Percentiles rank a stretch among this genome's conserved stretches.
These are phyloP conservation scores for Cordilura impudica DNA, from an alignment of 2,888 invertebrate genomes.

Conservation along the genomic window DNA sequence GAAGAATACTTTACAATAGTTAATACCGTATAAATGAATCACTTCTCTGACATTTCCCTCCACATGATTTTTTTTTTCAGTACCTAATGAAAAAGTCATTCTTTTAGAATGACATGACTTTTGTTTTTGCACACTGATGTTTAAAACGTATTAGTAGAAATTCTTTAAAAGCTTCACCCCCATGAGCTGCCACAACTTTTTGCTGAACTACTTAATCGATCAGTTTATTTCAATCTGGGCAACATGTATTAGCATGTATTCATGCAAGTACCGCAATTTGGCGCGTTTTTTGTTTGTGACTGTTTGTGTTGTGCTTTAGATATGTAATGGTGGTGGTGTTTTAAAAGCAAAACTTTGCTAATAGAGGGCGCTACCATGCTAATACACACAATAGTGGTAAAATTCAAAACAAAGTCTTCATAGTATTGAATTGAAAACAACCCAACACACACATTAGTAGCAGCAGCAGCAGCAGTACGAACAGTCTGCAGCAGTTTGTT, in stretches of 20 bases:
- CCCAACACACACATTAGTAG: background rate
- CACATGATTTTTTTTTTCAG: too few species aligned
- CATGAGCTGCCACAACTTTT: background rate
- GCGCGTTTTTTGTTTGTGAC: conserved; percentile 6
- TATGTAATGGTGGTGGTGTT: conserved; percentile 14
- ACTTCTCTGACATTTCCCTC: too few species aligned
- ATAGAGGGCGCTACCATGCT: background rate
- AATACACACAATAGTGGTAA: background rate
- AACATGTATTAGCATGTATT: background rate
- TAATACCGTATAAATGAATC: too few species aligned
- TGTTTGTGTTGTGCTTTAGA: background rate
- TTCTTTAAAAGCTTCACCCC: background rate
- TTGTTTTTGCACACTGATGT: too few species aligned
- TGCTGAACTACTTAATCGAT: background rate
- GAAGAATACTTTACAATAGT: too few species aligned
- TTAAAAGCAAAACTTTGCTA: background rate
- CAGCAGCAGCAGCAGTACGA: background rate
- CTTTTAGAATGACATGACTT: too few species aligned
- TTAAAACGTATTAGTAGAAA: too few species aligned
- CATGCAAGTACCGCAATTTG: background rate
- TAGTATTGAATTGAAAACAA: background rate
- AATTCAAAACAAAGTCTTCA: background rate
- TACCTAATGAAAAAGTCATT: too few species aligned
- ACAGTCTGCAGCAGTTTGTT: background rate
- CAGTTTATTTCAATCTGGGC: background rate